Conservation (phyloP, 1,140 invertebrate species). For the Grapholita molesta region DNA sequence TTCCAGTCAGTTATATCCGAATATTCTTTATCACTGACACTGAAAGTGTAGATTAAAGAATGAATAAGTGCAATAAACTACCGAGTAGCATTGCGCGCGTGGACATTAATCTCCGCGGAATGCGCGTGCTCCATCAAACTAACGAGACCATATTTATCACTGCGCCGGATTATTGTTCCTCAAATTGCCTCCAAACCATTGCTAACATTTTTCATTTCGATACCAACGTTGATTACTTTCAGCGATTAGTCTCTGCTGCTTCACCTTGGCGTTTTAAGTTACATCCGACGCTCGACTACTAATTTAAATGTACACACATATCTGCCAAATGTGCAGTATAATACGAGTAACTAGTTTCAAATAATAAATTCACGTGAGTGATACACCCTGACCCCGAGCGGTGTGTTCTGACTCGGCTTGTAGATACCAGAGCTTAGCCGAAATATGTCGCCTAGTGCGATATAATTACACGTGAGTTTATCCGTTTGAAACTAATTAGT, state of each 20-base stretch:
- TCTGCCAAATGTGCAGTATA: background rate
- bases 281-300: too few relatives aligned
- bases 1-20: background rate
- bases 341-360: too few relatives aligned
- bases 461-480: too few relatives aligned
- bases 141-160: constrained; percentile 33
- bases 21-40: background rate
- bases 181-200: background rate
- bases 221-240: constrained; percentile 12
- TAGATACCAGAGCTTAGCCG: too few relatives aligned
- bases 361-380: too few relatives aligned
- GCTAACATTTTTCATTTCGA: constrained; percentile 5
- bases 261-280: background rate
- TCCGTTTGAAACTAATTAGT: too few relatives aligned
- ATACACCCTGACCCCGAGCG: too few relatives aligned
- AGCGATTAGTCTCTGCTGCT: background rate
- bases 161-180: constrained; percentile 16
- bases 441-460: too few relatives aligned
- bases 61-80: background rate
- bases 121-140: constrained; percentile 25
- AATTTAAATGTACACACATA: too few relatives aligned
- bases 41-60: background rate
- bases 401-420: too few relatives aligned
- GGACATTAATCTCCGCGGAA: constrained; percentile 28
- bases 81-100: constrained; percentile 1